Conservation (phyloP, 2,797 vertebrate species). For the Anas acuta region DNA sequence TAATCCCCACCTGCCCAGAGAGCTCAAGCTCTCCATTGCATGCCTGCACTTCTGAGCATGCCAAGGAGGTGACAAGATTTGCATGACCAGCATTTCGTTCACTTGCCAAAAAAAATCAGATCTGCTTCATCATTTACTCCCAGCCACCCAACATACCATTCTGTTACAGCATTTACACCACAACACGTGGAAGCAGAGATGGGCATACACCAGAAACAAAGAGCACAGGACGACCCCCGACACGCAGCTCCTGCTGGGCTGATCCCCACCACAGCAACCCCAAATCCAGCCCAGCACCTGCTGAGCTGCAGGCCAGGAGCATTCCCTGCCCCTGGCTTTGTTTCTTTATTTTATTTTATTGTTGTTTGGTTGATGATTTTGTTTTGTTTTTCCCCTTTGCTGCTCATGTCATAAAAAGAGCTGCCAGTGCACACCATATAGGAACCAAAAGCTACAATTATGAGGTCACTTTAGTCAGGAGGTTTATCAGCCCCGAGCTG, state of each 20-base stretch:
- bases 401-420: fast-evolving
- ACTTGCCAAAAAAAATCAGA: fast-evolving
- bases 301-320: too few species aligned
- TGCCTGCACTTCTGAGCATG: fast-evolving
- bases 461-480: too few species aligned
- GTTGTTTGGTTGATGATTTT: too few species aligned
- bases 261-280: background rate
- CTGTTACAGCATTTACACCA: background rate
- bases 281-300: background rate
- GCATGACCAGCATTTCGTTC: fast-evolving
- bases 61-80: background rate
- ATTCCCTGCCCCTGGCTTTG: fast-evolving
- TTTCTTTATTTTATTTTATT: too few species aligned
- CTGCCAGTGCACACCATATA: fast-evolving
- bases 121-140: fast-evolving
- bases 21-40: background rate
- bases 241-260: fast-evolving
- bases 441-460: too few species aligned
- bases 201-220: fast-evolving
- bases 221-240: background rate
- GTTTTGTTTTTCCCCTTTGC: too few species aligned
- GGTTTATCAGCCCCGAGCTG: too few species aligned
- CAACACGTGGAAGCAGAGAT: fast-evolving
- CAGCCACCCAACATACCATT: too few species aligned
- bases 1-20: background rate